Base-by-base conservation (phyloP, 2,797 vertebrate genomes). In the Typhlichthys subterraneus region DNA sequence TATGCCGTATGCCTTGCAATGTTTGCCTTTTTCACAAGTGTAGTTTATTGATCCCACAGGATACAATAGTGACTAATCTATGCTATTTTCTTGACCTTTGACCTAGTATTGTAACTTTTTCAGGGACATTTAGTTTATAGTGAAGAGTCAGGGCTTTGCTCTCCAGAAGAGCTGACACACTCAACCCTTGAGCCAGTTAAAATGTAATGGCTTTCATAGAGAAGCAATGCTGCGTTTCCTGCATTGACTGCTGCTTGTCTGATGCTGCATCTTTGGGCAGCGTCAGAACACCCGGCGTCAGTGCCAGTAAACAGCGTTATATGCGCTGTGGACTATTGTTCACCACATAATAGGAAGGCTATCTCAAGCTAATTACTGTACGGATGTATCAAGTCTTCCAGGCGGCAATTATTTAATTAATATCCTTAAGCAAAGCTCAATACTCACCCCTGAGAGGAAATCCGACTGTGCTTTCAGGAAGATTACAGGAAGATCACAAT, bases 401-500 rank as follows among this genome's bases (percentile, higher is more conserved):
- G 38, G 38, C 7, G 38, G 9, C 38, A 42, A 61, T 59, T 50
- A 47, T 73, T 70, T 68, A 14, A 49, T 57, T 83, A 85, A 86
- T 80, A 29, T 69, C 72, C 68, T 82, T 61, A 69, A 7, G 62
- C 54, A 58, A 47, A 64, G 51, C 81, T 83, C 23, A 23, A 23
- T 75, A 63, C 58, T 75, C 77, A 72, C 69, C 59, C 84, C 74
- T 69, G 70, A 53, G 63, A 77, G 74, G 53, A 67, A 81, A 82
- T 86, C 68, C 56, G 45, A n/a, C 69, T 76, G 59, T 65, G 63
- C 70, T 74, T 75, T 79, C 15, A 68, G 69, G 45, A 75, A 80
- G 80, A 87, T 89, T 87, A 88, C 50, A 52, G 48, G 33, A 73
- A 63, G 73, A 87, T 85, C 85, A 73, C 79, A 65, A 75, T 54